Base-by-base conservation (phyloP, 1,140 invertebrate species). In the Homalodisca vitripennis region DNA sequence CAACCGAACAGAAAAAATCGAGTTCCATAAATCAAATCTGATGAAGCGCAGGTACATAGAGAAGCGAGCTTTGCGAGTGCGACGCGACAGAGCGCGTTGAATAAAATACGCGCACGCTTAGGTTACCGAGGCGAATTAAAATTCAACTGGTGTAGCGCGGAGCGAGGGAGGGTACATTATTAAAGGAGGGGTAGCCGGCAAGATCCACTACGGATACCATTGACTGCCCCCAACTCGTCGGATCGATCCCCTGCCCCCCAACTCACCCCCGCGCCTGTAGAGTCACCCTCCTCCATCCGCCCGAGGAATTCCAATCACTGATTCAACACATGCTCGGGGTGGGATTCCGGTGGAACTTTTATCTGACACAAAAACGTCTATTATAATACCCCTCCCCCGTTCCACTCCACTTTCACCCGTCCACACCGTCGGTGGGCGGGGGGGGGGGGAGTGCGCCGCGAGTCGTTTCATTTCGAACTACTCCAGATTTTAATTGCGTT, bases 91-190 rank as follows among this genome's bases (percentile, higher is more conserved):
- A 29, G 14, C 6, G 55, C 10, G 27, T 26, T 60, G 55, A 60
- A 60, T 60, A 60, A 60, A 60, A 60, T 60, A 60, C 29, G 26
- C 26, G 55, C 24, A 60, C 55, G 55, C 55, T 27, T n/a, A 60
- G 22, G 24, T 26, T 60, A 60, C 24, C 27, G 55, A 29, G 24
- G 55, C 22, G 26, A 60, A 60, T 60, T 60, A 60, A 60, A 60
- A 60, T 60, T 60, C 14, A 60, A 60, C 55, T 29, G 55, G 55
- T 24, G 14, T 27, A 10, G 55, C 26, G 10, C 2, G 3, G 55
- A 26, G 55, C 2, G 26, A 26, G 55, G 55, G 26, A n/a, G 55
- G 55, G 55, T 27, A n/a, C 17, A 17, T 41, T 41, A 41, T 41
- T 41, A 17, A 41, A 41, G 34, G 6, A 41, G 34, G 34, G 34